phyloP scores from a whole-genome alignment of 2,888 invertebrate species.

The Augochlorella aurata region DNA sequence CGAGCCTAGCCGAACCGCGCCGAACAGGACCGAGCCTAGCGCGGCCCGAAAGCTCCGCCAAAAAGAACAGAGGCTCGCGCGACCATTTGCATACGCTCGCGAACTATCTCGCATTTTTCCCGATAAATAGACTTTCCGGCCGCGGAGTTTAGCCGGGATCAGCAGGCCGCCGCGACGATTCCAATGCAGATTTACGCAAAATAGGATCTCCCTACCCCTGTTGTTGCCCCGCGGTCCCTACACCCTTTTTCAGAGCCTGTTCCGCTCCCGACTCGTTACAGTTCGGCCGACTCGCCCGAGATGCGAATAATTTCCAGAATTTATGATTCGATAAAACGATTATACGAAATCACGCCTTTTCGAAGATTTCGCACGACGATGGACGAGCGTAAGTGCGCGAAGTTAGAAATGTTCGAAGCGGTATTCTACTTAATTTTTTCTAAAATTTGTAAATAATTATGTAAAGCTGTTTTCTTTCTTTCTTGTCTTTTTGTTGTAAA shows the following conservation, averaged over 20 bases:
- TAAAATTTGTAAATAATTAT: no score
- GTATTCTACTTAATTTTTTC: no score
- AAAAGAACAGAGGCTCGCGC: constrained; percentile 45
- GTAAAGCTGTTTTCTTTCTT: no score
- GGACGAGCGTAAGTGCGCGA: no score
- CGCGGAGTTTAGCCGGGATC: constrained; percentile 63
- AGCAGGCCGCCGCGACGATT: constrained; percentile 62
- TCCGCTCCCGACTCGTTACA: not conserved
- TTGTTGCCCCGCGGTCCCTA: not conserved
- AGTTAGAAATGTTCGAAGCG: no score
- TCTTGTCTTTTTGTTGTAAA: no score
- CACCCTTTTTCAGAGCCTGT: not conserved
- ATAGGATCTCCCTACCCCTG: constrained; percentile 59
- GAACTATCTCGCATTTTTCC: constrained; percentile 67
- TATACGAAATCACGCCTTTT: no score
- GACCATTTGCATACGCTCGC: constrained; percentile 73
- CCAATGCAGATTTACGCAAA: constrained; percentile 77
- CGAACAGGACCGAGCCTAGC: not conserved
- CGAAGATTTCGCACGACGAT: no score
- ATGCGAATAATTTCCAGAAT: no score
- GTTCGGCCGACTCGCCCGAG: no score
- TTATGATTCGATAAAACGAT: no score
- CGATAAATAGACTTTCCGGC: constrained; percentile 72
- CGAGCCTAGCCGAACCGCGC: not conserved
- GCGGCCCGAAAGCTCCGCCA: constrained; percentile 41